Base-by-base conservation (phyloP, 2,888 invertebrate species). In the Spodoptera picta region DNA sequence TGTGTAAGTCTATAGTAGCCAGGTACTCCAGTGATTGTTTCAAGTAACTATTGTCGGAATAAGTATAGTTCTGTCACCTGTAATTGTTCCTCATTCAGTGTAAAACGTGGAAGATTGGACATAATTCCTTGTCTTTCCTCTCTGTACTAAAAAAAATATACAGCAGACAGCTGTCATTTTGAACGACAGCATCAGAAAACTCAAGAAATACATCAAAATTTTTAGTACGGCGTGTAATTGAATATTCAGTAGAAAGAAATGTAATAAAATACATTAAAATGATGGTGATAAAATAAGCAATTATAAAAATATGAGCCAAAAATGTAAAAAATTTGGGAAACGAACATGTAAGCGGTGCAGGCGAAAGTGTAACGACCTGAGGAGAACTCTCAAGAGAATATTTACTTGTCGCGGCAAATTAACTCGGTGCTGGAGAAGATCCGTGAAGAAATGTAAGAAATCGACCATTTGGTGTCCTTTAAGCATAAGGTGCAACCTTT, bases 401-500 rank as follows among this genome's bases (percentile, higher is more conserved):
- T 65, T 19, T 24, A 52, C 51, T 48, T 60, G 60, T 43, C 19
- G 50, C 19, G 65, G 65, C 44, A 19, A 19, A 6, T 12, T 51
- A 5, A 47, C 27, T 53, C 47, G 42, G 19, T 61, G 52, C n/a
- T 61, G 64, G 3, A 62, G 47, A 24, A 67, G 46, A 19, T 27
- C 14, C 45, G 42, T 41, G n/a, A 41, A 10, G 23, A 52, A 43
- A 9, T 72, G 68, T 50, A 50, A 57, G 19, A 55, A 43, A 6
- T 9, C 54, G 0, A 69, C 60, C 24, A 72, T 73, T 10, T 48
- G 42, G 3, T 73, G 65, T 27, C 64, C 67, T 24, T 53, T 65
- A 46, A 78, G 79, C 42, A 51, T 52, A 11, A 48, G 66, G 10
- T 77, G 76, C 53, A 69, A 67, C 42, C 7, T 75, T 9, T 72